Conservation (phyloP, 2,113 vertebrate species). For the Fukomys damarensis region DNA sequence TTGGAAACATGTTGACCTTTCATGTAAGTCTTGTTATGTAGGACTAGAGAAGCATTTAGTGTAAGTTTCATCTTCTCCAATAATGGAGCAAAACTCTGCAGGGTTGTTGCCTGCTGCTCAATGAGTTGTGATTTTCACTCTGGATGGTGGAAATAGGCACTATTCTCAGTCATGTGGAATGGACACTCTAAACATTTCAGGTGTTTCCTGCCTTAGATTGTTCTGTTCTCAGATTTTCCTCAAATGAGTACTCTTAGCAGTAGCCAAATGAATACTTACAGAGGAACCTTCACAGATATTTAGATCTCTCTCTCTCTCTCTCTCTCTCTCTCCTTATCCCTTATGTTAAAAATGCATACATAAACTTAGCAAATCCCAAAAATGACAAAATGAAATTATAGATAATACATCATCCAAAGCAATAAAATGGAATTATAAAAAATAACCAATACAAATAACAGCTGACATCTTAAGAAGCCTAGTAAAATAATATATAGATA, state of each 20-base stretch:
- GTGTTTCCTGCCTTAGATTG: background rate
- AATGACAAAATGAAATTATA: background rate
- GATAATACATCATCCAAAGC: background rate
- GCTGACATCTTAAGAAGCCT: background rate
- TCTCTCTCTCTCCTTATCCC: background rate
- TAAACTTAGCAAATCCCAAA: conserved; percentile 20
- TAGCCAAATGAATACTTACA: background rate
- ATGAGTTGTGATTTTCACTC: background rate
- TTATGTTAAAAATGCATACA: background rate
- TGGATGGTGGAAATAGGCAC: background rate
- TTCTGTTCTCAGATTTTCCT: background rate
- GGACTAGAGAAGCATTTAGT: background rate
- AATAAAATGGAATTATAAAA: conserved; percentile 14
- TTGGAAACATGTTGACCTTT: background rate
- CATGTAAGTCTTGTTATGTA: background rate
- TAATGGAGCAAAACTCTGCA: background rate
- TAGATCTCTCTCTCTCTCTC: background rate
- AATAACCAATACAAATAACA: background rate
- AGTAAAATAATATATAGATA: background rate
- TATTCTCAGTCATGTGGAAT: background rate
- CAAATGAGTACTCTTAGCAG: background rate
- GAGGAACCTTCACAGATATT: background rate
- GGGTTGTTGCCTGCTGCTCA: background rate
- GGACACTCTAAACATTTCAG: background rate
- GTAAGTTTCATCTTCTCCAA: background rate